Evolutionary conservation across 2,113 vertebrate species (phyloP).

Genomic region (Tupaia tana): DNA sequence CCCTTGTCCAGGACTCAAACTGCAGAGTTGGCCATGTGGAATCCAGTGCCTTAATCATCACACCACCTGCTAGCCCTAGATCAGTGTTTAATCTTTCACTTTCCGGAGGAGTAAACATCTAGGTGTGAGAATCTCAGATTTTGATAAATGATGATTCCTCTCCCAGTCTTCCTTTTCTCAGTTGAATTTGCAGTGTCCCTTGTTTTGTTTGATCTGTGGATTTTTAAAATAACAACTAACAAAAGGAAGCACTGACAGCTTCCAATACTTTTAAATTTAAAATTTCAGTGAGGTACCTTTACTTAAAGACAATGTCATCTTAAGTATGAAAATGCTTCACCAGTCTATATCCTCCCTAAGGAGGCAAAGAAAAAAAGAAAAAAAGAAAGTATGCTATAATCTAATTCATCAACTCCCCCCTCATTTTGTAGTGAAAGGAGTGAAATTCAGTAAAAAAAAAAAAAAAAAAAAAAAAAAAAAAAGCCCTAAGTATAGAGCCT

Average conservation of each 20-base stretch:
- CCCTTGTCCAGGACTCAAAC: too few relatives aligned
- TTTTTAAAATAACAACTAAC: not conserved
- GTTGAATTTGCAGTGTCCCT: not conserved
- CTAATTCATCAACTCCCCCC: not conserved
- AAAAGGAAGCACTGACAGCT: not conserved
- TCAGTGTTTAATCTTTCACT: not conserved
- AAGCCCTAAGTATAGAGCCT: not conserved
- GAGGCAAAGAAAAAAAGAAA: not conserved
- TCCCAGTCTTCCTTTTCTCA: not conserved
- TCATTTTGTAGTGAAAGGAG: not conserved
- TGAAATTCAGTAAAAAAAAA: slow-evolving; percentile 34
- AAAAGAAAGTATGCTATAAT: not conserved
- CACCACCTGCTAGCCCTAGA: too few relatives aligned
- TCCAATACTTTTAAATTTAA: not conserved
- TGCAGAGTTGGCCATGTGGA: too few relatives aligned
- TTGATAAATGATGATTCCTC: not conserved
- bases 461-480: not conserved
- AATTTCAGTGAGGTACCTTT: not conserved
- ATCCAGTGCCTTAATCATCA: too few relatives aligned
- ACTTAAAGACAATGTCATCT: slow-evolving; percentile 46
- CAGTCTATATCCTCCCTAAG: not conserved
- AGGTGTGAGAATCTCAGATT: not conserved
- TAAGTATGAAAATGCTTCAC: not conserved
- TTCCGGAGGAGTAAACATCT: not conserved
- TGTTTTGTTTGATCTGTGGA: not conserved